Conservation (phyloP, 2,797 vertebrate genomes). For the Acanthopagrus latus region DNA sequence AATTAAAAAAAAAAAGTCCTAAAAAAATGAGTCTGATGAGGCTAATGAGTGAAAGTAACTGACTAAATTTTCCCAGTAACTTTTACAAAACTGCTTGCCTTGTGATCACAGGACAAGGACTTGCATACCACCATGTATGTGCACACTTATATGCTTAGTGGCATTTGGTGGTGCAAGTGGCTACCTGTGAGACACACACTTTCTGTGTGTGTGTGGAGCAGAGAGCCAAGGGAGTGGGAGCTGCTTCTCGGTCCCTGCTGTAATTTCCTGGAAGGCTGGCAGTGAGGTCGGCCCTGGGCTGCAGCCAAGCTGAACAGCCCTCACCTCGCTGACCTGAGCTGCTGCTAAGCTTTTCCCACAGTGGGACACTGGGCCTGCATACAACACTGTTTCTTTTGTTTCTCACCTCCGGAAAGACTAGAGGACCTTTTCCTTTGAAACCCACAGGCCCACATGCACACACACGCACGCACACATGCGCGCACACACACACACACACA, state of each 20-base stretch:
- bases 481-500: neutral
- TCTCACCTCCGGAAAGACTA: conserved; percentile 47
- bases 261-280: conserved; percentile 84
- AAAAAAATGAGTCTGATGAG: neutral
- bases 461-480: no score
- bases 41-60: neutral
- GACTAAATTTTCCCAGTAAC: neutral
- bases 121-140: neutral
- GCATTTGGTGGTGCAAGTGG: conserved; percentile 22
- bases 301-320: conserved; percentile 75
- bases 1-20: neutral
- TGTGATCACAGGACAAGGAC: neutral
- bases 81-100: neutral
- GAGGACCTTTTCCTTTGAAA: conserved; percentile 20
- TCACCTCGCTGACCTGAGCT: conserved; percentile 77
- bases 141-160: neutral
- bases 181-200: conserved; percentile 1
- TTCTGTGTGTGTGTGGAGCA: conserved; percentile 15
- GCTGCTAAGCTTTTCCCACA: conserved; percentile 77
- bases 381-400: conserved; percentile 55
- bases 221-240: conserved; percentile 62
- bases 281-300: conserved; percentile 74
- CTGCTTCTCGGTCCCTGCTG: conserved; percentile 77
- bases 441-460: conserved; percentile 2
- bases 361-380: conserved; percentile 46